Evolutionary conservation across 2,888 invertebrate species (phyloP).

Genomic region (Euplexia lucipara): DNA sequence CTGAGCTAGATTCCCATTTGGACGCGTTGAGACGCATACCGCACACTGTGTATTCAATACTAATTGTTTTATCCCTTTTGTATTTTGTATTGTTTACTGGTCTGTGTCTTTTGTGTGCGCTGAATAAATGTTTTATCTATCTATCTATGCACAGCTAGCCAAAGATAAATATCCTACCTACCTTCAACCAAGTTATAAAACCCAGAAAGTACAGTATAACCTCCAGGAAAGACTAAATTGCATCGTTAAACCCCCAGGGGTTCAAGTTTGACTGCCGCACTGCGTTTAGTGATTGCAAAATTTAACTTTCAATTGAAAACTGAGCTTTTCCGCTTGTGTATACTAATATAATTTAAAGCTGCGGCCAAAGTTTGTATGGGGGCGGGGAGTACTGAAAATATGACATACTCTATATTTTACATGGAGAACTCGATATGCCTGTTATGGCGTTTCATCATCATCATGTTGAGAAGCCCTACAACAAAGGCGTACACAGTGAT

Average conservation of each 20-base stretch:
- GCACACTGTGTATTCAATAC: too few relatives aligned
- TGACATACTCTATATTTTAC: slow-evolving; percentile 24
- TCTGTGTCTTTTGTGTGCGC: too few relatives aligned
- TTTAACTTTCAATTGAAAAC: slow-evolving; percentile 59
- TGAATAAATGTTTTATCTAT: too few relatives aligned
- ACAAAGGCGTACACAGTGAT: too few relatives aligned
- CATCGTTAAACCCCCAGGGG: slow-evolving; percentile 46
- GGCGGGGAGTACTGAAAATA: slow-evolving; percentile 33
- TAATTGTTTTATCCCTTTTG: too few relatives aligned
- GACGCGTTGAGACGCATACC: too few relatives aligned
- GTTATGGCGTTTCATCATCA: too few relatives aligned
- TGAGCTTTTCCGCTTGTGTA: slow-evolving; percentile 48
- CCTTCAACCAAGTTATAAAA: neutral
- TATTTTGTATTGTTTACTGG: too few relatives aligned
- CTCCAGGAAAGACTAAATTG: slow-evolving; percentile 47
- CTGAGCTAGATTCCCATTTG: too few relatives aligned
- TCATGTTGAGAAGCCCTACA: too few relatives aligned
- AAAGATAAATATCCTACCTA: too few relatives aligned
- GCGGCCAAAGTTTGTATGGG: slow-evolving; percentile 30
- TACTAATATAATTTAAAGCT: slow-evolving; percentile 51
- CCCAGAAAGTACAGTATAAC: slow-evolving; percentile 24
- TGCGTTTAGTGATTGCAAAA: slow-evolving; percentile 58
- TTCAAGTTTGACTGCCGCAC: slow-evolving; percentile 52
- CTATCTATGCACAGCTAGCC: too few relatives aligned
- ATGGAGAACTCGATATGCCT: slow-evolving; percentile 1